Base-by-base conservation (phyloP, 1,140 invertebrate species). In the Procambarus virginalis region DNA sequence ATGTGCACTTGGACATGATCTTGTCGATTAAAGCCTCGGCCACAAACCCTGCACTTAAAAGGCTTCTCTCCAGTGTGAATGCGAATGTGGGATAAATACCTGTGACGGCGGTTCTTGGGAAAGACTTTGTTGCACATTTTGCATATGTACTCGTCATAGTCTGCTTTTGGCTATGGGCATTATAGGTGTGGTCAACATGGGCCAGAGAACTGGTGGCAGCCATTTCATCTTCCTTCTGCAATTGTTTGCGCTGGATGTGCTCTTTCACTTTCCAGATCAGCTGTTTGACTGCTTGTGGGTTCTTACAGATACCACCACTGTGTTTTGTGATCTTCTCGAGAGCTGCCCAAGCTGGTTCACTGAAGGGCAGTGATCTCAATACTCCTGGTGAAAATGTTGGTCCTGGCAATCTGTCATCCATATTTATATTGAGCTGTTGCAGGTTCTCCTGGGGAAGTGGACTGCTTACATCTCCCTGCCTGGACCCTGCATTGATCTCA, bases 1-100 rank as follows among this genome's bases (percentile, higher is more conserved):
- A 91, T 79, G 58, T 91, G 89, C 51, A 91, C 89, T 45, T 86
- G 84, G 9, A 91, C 76, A 22, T 91, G 89, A 75, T 91, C 89
- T 46, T 79, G 83, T 46, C 89, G 45, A 34, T 77, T 85, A 51
- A 91, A 91, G 10, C 68, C 55, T 60, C 89, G 73, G 17, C 83
- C 83, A 14, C 89, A 91, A 20, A 85, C 73, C 17, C 51, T 45
- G n/a, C 89, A 91, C 45, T 73, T 77, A 22, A 80, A 87, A n/a
- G 85, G 85, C 49, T 70, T 79, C 77, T 80, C 85, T 3, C 85
- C 85, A 17, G 85, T 87, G 46, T 87, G 85, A 51, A 77, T 87
- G 45, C 85, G 85, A 9, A 87, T 9, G 48, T 87, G 85, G 14
- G 85, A 87, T 51, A 87, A 51, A 49, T 87, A 87, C 12, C 85